Evolutionary conservation across 2,797 vertebrate species (phyloP).

Genomic region (Coluber constrictor): DNA sequence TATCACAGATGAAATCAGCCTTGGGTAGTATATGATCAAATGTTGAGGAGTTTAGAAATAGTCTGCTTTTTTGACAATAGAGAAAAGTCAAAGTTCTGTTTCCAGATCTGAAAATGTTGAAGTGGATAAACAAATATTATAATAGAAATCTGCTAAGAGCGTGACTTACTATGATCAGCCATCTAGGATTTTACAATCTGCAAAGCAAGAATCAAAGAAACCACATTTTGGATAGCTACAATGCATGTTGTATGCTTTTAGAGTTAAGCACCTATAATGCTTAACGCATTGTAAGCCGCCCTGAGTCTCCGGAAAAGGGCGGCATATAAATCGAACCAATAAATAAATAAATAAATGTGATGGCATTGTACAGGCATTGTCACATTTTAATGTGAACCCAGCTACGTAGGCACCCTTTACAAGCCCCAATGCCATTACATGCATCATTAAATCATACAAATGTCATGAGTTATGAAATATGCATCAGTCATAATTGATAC

Average conservation of each 20-base stretch:
- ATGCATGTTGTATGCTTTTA: neutral
- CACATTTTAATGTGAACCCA: neutral
- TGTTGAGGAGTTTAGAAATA: neutral
- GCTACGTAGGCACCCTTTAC: neutral
- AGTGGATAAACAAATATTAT: neutral
- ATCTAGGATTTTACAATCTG: neutral
- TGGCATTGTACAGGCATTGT: too few species aligned
- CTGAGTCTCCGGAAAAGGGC: too few species aligned
- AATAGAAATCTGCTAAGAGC: neutral
- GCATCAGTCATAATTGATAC: neutral
- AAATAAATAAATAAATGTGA: too few species aligned
- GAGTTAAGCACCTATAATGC: too few species aligned
- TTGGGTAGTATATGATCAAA: neutral
- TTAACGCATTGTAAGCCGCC: too few species aligned
- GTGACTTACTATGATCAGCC: neutral
- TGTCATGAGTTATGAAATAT: neutral
- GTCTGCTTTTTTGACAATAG: neutral
- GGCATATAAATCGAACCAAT: too few species aligned
- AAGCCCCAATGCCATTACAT: neutral
- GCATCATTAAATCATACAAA: neutral
- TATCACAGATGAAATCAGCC: too few species aligned
- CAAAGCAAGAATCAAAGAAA: neutral
- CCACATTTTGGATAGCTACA: neutral
- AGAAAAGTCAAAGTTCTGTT: neutral
- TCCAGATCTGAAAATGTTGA: neutral